Evolutionary conservation across 2,888 invertebrate genomes (phyloP).

Genomic region (Melanostoma mellinum): DNA sequence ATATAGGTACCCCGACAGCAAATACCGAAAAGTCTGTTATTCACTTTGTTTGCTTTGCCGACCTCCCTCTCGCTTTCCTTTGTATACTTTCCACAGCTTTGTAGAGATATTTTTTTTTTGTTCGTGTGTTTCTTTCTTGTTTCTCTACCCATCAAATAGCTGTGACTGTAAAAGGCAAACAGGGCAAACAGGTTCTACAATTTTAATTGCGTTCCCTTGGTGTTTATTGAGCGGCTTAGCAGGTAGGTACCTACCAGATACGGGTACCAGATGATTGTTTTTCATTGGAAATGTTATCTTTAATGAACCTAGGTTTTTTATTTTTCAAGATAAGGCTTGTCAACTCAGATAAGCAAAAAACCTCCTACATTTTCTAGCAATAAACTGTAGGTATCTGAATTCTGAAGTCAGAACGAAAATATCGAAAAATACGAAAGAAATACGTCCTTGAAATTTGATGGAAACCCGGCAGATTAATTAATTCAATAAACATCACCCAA

Average conservation of each 20-base stretch:
- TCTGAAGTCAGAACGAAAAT: constrained; percentile 7
- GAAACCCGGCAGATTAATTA: constrained; percentile 51
- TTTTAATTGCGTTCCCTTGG: constrained; percentile 54
- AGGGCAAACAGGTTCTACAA: constrained; percentile 60
- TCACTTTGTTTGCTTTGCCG: constrained; percentile 55
- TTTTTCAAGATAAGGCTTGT: too few species aligned
- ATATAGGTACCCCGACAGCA: background rate
- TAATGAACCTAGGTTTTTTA: background rate
- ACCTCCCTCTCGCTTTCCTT: constrained; percentile 62
- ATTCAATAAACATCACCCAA: background rate
- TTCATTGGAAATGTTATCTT: background rate
- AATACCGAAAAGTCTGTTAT: constrained; percentile 30
- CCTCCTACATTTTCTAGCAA: background rate
- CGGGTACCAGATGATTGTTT: background rate
- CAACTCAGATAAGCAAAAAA: too few species aligned
- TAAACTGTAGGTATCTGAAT: constrained; percentile 1
- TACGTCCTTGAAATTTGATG: constrained; percentile 29
- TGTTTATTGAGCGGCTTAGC: constrained; percentile 21
- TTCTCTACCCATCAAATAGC: constrained; percentile 31
- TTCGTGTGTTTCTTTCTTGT: constrained; percentile 30
- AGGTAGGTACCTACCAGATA: constrained; percentile 20
- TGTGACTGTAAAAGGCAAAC: constrained; percentile 3
- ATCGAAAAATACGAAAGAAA: background rate
- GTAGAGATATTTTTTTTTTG: constrained; percentile 55
- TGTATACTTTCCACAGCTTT: constrained; percentile 69